Percentiles rank a stretch among this genome's conserved stretches.
Evolutionary conservation across 2,888 invertebrate genomes (phyloP).

Genomic region (Euphydryas editha): DNA sequence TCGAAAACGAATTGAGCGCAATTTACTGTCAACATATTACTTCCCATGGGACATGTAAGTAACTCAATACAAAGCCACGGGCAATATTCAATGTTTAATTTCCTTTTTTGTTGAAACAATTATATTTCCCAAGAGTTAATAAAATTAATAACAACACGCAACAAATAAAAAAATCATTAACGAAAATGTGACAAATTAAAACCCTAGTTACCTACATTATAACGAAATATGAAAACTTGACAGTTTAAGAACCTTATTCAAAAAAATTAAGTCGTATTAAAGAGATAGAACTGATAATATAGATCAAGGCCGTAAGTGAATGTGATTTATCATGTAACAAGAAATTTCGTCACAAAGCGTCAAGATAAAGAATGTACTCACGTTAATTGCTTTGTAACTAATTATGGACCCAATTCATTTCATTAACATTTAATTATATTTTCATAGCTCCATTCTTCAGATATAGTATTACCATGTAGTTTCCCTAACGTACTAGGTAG

Average conservation of each 20-base stretch:
- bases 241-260: conserved; percentile 8
- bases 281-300: conserved; percentile 8
- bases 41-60: conserved; percentile 4
- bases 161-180: neutral
- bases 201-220: neutral
- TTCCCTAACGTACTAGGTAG: too few species aligned
- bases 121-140: conserved; percentile 23
- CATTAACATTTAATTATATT: neutral
- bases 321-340: conserved; percentile 14
- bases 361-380: conserved; percentile 6
- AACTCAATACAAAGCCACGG: conserved; percentile 12
- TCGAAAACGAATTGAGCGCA: neutral
- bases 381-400: neutral
- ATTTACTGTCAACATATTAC: conserved; percentile 10
- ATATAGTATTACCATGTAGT: too few species aligned
- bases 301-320: conserved; percentile 21
- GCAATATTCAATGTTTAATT: conserved; percentile 4
- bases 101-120: conserved; percentile 6
- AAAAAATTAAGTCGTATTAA: conserved; percentile 12
- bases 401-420: conserved; percentile 7
- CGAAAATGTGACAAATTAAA: conserved; percentile 2
- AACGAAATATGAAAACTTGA: neutral
- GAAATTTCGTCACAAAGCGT: conserved; percentile 14
- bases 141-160: conserved; percentile 7
- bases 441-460: too few species aligned